Evolutionary conservation across 2,113 vertebrate species (phyloP).

Genomic region (Albula glossodonta): DNA sequence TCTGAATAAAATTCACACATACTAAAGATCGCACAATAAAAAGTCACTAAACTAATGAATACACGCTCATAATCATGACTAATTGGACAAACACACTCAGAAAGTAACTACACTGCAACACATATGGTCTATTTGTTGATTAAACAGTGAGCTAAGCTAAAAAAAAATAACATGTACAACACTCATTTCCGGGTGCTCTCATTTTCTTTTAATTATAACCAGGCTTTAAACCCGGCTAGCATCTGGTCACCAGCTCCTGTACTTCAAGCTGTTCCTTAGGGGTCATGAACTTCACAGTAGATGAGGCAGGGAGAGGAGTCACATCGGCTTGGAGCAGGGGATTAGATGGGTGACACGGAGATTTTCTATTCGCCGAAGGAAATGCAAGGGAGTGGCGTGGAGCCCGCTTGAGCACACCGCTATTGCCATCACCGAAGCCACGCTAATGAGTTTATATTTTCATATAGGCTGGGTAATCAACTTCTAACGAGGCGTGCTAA

Average conservation of each 20-base stretch:
- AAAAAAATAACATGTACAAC: neutral
- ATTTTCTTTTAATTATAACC: constrained; percentile 2
- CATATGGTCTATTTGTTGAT: neutral
- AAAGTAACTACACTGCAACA: neutral
- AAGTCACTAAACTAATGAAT: neutral
- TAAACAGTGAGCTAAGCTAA: neutral
- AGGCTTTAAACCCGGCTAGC: neutral
- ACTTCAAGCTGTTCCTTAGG: neutral
- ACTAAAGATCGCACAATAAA: too few species aligned
- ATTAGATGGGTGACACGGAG: neutral
- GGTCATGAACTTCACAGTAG: neutral
- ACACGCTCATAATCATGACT: neutral
- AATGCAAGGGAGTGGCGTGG: neutral
- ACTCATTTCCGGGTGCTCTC: neutral
- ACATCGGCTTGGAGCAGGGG: neutral
- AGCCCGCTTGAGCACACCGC: neutral
- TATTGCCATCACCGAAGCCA: constrained; percentile 37
- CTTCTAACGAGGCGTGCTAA: constrained; percentile 49
- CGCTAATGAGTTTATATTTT: constrained; percentile 56
- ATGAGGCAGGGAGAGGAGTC: neutral
- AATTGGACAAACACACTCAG: neutral
- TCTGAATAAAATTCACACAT: neutral
- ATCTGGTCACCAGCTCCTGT: neutral
- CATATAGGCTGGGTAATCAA: constrained; percentile 55
- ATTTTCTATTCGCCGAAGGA: constrained; percentile 21